Base-by-base conservation (phyloP, 2,888 invertebrate genomes). In the Eudemis profundana region DNA sequence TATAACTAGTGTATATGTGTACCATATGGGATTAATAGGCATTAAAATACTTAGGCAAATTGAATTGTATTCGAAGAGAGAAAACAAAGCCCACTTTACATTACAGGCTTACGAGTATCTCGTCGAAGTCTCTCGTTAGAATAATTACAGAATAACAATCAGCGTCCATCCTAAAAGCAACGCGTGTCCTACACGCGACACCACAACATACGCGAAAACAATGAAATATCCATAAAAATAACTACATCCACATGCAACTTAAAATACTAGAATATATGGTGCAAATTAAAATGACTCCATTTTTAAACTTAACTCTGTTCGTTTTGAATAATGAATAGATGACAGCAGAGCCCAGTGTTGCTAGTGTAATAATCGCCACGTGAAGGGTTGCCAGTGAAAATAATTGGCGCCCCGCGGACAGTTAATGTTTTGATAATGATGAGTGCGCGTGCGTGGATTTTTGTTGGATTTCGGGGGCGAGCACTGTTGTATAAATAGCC, bases 331-430 rank as follows among this genome's bases (percentile, higher is more conserved):
- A 4, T 40, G 40, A 57, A 72, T 61, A 68, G 69, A 78, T 85
- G 84, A 84, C 82, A 86, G 82, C 82, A 84, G 81, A 75, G 77
- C 80, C 85, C 83, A 77, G 85, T 90, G 87, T 89, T 86, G 82
- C 87, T 81, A 87, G 73, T 69, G 78, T 79, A 83, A 67, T 83
- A 83, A 83, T 83, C 81, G 82, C 72, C 74, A 74, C 79, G 73
- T 77, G 89, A 89, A 84, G 90, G 90, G 90, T 87, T 90, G 86
- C 85, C 79, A 84, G 79, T 73, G 74, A 76, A 82, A 86, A 88
- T 92, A 92, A 92, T 92, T 91, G 91, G 91, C 91, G 78, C 88
- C 91, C 91, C 88, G 90, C 87, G 81, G 90, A 73, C 79, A 73
- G 86, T 79, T 86, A 86, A 86, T 91, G 89, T 91, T 92, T 87